Evolutionary conservation across 2,888 invertebrate species (phyloP).

Genomic region (Stegana nigrithorax): DNA sequence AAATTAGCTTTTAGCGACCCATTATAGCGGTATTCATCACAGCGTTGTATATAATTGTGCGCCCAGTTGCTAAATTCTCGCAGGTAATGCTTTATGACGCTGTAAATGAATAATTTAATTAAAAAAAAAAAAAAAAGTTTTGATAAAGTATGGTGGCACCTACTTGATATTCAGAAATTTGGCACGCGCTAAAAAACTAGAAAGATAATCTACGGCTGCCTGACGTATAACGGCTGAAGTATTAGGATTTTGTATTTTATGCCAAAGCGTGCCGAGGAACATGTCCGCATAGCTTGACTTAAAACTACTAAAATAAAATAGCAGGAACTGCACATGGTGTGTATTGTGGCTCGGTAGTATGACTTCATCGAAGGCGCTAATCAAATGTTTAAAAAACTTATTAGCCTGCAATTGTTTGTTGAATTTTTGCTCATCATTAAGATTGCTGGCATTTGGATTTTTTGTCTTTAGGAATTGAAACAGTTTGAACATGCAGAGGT

Average conservation of each 20-base stretch:
- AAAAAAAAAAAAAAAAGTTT: background rate
- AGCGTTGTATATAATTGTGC: constrained; percentile 78
- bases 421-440: constrained; percentile 67
- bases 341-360: constrained; percentile 87
- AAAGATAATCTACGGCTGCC: constrained; percentile 79
- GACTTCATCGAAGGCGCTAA: constrained; percentile 81
- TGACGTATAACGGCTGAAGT: constrained; percentile 76
- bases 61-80: constrained; percentile 85
- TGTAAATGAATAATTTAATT: constrained; percentile 58
- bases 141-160: background rate
- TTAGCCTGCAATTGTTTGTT: constrained; percentile 68
- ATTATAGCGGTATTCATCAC: constrained; percentile 61
- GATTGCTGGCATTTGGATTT: constrained; percentile 36
- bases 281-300: constrained; percentile 71
- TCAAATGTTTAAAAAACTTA: constrained; percentile 71
- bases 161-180: constrained; percentile 66
- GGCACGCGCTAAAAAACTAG: constrained; percentile 79
- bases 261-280: constrained; percentile 80
- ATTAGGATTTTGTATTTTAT: constrained; percentile 77
- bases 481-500: constrained; percentile 81
- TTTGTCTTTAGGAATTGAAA: constrained; percentile 74
- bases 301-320: constrained; percentile 81
- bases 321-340: constrained; percentile 81
- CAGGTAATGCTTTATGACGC: constrained; percentile 75
- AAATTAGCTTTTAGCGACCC: constrained; percentile 79